These are phyloP conservation scores for Circaetus cinerascens DNA, from an alignment of 2,113 vertebrate genomes.

Conservation along the genomic window DNA sequence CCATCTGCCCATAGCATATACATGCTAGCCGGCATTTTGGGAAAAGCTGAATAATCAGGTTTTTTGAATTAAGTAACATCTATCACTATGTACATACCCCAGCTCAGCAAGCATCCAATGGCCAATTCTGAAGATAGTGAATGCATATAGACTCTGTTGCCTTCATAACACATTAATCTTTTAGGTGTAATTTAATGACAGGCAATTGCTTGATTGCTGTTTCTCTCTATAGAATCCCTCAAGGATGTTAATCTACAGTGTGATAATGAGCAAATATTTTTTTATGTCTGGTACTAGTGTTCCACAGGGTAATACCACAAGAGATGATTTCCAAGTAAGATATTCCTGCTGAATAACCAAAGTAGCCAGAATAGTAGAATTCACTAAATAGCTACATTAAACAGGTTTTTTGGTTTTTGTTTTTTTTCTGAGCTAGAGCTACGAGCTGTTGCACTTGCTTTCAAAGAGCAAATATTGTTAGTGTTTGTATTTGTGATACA, in stretches of 20 bases:
- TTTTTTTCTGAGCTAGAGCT: background rate
- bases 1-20: background rate
- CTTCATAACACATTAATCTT: background rate
- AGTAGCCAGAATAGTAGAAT: background rate
- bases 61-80: background rate
- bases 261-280: slow-evolving; percentile 8
- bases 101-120: background rate
- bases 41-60: background rate
- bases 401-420: background rate
- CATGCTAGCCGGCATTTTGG: background rate
- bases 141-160: background rate
- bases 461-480: background rate
- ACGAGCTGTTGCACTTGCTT: background rate
- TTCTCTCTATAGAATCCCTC: background rate
- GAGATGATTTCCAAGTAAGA: background rate
- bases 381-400: background rate
- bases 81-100: background rate
- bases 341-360: background rate
- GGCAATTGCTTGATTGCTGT: background rate
- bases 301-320: background rate
- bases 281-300: background rate
- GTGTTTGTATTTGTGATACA: background rate
- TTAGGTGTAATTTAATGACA: background rate
- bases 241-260: background rate
- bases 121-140: background rate